phyloP scores from a whole-genome alignment of 2,888 invertebrate species.

The Spatulosminthurus flaviceps region DNA sequence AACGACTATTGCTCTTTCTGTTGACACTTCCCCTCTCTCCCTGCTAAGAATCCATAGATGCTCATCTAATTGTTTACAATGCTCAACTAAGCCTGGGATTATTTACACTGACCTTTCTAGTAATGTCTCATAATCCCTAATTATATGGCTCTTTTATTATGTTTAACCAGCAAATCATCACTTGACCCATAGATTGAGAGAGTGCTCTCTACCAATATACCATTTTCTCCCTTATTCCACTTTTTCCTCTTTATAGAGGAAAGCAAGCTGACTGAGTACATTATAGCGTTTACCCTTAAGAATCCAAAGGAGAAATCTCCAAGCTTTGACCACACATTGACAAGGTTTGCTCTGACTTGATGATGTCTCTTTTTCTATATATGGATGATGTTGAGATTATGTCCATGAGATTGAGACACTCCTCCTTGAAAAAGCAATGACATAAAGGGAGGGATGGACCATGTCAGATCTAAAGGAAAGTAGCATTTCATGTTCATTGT shows the following conservation, averaged over 20 bases:
- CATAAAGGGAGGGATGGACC: neutral
- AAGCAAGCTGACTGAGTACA: too few relatives aligned
- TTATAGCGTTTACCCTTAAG: too few relatives aligned
- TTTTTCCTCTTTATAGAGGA: too few relatives aligned
- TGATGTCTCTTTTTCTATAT: too few relatives aligned
- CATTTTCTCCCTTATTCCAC: too few relatives aligned
- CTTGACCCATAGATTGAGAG: conserved; percentile 29
- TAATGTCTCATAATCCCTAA: conserved; percentile 52
- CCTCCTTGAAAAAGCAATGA: neutral
- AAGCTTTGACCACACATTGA: neutral
- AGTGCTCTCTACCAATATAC: too few relatives aligned
- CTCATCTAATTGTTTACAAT: conserved; percentile 55
- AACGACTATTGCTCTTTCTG: conserved; percentile 33
- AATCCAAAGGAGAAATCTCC: too few relatives aligned
- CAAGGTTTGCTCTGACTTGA: neutral
- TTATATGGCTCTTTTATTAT: conserved; percentile 49
- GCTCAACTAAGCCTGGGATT: conserved; percentile 48
- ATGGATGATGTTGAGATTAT: too few relatives aligned
- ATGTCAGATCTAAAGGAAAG: conserved; percentile 2
- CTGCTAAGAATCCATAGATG: conserved; percentile 40
- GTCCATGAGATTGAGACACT: too few relatives aligned
- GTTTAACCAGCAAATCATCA: conserved; percentile 49
- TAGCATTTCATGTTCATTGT: conserved; percentile 39
- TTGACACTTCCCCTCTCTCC: conserved; percentile 53
- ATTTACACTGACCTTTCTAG: conserved; percentile 54